A percentile compares a stretch with the other conserved stretches of the same genome.
Evolutionary conservation across 2,113 vertebrate genomes (phyloP).

Genomic region (Rhinolophus ferrumequinum): DNA sequence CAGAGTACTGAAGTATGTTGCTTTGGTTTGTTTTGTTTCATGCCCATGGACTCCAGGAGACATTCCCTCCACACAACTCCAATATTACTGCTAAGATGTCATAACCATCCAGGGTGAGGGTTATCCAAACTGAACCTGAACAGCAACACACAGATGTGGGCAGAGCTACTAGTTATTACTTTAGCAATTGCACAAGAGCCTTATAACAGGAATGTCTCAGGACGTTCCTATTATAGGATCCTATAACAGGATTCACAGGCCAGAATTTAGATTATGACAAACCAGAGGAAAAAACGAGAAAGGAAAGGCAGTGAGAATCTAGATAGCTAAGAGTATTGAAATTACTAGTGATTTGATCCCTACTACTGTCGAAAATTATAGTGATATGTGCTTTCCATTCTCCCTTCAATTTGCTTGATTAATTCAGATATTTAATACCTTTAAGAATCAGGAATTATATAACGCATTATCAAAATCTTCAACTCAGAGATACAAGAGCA

Average conservation of each 20-base stretch:
- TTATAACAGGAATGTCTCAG: not conserved
- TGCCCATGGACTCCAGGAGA: not conserved
- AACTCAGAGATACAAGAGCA: not conserved
- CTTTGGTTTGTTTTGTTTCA: not conserved
- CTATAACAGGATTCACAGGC: too few relatives aligned
- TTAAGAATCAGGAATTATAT: constrained; percentile 31
- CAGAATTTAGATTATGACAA: constrained; percentile 33
- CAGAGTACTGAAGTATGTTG: constrained; percentile 6
- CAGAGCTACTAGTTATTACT: not conserved
- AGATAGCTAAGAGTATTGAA: constrained; percentile 39
- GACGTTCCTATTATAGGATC: too few relatives aligned
- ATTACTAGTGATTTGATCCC: constrained; percentile 33
- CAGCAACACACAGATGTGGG: not conserved
- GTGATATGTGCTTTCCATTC: constrained; percentile 6
- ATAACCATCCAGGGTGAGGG: not conserved
- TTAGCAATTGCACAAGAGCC: not conserved
- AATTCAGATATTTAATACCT: constrained; percentile 50
- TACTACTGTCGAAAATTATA: constrained; percentile 34
- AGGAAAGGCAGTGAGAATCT: constrained; percentile 9
- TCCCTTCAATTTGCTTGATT: constrained; percentile 35
- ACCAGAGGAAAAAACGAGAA: not conserved
- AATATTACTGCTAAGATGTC: not conserved
- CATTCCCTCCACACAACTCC: not conserved
- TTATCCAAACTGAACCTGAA: not conserved
- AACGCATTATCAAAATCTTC: constrained; percentile 17